Base-by-base conservation (phyloP, 2,113 vertebrate genomes). In the Motacilla tschutschensis region DNA sequence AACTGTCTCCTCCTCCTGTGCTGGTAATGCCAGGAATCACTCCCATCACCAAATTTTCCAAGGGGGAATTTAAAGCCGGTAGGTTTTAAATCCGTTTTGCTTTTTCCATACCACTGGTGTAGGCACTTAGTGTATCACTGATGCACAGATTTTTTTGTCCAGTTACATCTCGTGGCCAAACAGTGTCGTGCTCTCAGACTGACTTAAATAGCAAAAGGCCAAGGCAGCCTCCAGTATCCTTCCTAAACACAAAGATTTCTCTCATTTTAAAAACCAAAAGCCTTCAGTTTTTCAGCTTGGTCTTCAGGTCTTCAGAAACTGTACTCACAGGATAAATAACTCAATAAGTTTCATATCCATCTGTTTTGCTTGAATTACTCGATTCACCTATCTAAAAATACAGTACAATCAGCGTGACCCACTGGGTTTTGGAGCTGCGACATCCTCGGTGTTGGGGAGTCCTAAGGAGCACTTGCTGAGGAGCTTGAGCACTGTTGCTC, bases 41-140 rank as follows among this genome's bases (percentile, higher is more conserved):
- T 75, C 71, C 51, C 46, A 44, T 47, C 73, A 41, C 54, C 47
- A 35, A 21, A 40, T 38, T 58, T 85, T 67, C 79, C 85, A 80
- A 59, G 28, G 12, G 9, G 35, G 36, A 16, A 40, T 75, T 79
- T 53, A 71, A 85, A 93, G 75, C 41, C 1, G 0, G 57, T 10
- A 50, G 36, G 51, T 81, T 89, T 75, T 44, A 36, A 89, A 82
- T 72, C 54, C 12, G 0, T 43, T 67, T 65, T 60, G 46, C 19
- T 79, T 35, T 36, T 50, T 41, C 46, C 33, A 76, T 62, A 70
- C 60, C 29, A 10, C 89, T 92, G 90, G 89, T 36, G 4, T 54
- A 96, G 94, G 94, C 94, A 96, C 94, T 95, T 95, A 87, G 91
- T 91, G 91, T 94, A 87, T 88, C 90, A 57, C 82, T 80, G 86